Evolutionary conservation across 2,113 vertebrate species (phyloP).

Genomic region (Thinocorus orbignyianus): DNA sequence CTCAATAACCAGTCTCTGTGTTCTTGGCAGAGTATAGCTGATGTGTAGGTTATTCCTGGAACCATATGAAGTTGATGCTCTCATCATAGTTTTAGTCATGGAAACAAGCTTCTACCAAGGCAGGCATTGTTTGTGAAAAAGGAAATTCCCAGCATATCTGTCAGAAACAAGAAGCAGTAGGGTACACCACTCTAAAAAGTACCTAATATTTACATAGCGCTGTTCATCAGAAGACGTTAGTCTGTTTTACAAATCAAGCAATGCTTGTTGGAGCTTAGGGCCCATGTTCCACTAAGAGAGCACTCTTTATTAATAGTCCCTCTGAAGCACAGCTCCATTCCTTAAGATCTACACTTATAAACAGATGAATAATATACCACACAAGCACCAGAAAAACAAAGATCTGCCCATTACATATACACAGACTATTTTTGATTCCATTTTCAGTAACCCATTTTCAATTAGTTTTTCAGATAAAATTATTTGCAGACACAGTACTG

Average conservation of each 20-base stretch:
- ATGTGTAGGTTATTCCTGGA: constrained; percentile 65
- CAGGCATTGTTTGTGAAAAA: constrained; percentile 35
- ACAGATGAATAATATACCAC: neutral
- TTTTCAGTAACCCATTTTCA: neutral
- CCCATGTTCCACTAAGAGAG: neutral
- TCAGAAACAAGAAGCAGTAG: neutral
- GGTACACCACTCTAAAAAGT: neutral
- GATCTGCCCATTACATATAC: neutral
- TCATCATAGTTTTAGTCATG: constrained; percentile 70
- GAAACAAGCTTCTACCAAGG: constrained; percentile 51
- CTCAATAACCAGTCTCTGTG: constrained; percentile 41
- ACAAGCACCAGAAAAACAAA: neutral
- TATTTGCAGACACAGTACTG: neutral
- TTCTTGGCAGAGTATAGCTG: constrained; percentile 24
- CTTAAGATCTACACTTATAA: neutral
- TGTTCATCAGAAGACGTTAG: neutral
- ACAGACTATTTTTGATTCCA: neutral
- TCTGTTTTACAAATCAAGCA: neutral
- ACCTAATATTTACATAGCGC: neutral
- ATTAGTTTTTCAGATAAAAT: neutral
- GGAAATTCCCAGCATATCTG: constrained; percentile 45
- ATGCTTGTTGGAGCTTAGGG: neutral
- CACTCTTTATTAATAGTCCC: neutral
- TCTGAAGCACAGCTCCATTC: neutral
- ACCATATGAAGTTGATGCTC: constrained; percentile 10